Base-by-base conservation (phyloP, 2,797 vertebrate genomes). In the Arvicola amphibius region DNA sequence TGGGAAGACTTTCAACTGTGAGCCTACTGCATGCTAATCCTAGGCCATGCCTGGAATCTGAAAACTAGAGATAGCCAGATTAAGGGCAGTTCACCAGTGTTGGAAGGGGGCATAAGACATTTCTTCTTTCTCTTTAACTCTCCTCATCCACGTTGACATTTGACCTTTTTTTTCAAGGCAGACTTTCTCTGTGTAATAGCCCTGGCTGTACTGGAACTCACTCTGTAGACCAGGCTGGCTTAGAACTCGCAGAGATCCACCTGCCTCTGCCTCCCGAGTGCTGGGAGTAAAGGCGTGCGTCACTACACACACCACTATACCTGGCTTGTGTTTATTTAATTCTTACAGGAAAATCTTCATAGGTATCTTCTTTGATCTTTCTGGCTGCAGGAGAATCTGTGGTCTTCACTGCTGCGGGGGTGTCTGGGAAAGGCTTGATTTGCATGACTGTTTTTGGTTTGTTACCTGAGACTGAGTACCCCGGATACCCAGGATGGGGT, bases 341-440 rank as follows among this genome's bases (percentile, higher is more conserved):
- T 37, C 43, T 29, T 51, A 51, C 53, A 81, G 67, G 37, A 61
- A 84, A 86, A 4, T 51, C 32, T 85, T 59, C 59, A 27, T 76
- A 63, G 61, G 9, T 53, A 59, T 53, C 34, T 40, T 90, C n/a
- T 73, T n/a, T 67, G 40, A 83, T 61, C 19, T 94, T 65, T 81
- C 29, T 83, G 86, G 46, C 88, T 83, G 51, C 79, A 71, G 0
- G 19, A 46, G 61, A 51, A 9, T 29, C 40, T 53, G 3, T 48
- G 27, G n/a, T 56, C 61, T 83, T 25, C 67, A 40, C 10, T 12
- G 67, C 69, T 84, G 1, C 27, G 40, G 1, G 46, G 23, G 17
- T 61, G 14, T 86, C 69, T 83, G 78, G 95, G 59, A 91, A 80
- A 96, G 88, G 21, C 63, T 74, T 85, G 43, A 17, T 40, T 85